Base-by-base conservation (phyloP, 2,113 vertebrate species). In the Acanthisitta chloris region DNA sequence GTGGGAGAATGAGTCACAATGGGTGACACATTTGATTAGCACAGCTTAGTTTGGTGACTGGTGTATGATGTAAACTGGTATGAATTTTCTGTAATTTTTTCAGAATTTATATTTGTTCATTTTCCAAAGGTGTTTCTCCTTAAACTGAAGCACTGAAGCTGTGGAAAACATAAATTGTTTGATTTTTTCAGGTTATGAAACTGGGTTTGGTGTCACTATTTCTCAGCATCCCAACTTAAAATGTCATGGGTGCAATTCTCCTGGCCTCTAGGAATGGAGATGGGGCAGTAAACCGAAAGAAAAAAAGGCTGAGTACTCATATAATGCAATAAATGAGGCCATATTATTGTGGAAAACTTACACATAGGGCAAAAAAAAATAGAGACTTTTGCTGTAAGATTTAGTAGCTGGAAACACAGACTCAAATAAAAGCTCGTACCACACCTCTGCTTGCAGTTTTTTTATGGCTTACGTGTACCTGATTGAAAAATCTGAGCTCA, bases 1-100 rank as follows among this genome's bases (percentile, higher is more conserved):
- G 76, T 74, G 62, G 85, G 78, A 92, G 86, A 81, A 51, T 89
- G 91, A 96, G 49, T 94, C 77, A 91, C 61, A 62, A 5, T 14
- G 51, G 61, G 43, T 94, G 81, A 96, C 2, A 3, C 52, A 67
- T 84, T 83, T 38, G 36, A 80, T 91, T 77, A 74, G 26, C 69
- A 65, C 73, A 81, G 67, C 46, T 74, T 84, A 46, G 1, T 76
- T 86, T 83, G 73, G 36, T 89, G 80, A 31, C 80, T 94, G 62
- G 13, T 73, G 9, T 54, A 33, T 72, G 80, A 80, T 14, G 10
- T 51, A 85, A 93, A 17, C 52, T 6, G 1, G 13, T 55, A 38
- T 20, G 49, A 86, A 62, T 80, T 77, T n/a, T 71, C 62, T 72
- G 36, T 25, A 28, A 0, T 51, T 76, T 65, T 51, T 93, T 73